Evolutionary conservation across 2,113 vertebrate species (phyloP).

Genomic region (Sylvietta virens): DNA sequence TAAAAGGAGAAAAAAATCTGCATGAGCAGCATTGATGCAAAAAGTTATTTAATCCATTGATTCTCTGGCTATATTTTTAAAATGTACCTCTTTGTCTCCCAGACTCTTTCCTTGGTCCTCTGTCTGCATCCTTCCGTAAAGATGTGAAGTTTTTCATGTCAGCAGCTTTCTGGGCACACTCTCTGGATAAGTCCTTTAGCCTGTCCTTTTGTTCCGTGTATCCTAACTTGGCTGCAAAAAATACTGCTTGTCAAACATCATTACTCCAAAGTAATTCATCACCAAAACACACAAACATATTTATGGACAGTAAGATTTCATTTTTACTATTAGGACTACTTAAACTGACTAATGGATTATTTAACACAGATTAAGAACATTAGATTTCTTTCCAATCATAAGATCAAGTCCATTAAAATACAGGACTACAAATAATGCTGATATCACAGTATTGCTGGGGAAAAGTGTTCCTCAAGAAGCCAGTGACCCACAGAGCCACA

Average conservation of each 20-base stretch:
- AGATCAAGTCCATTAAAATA: background rate
- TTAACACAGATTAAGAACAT: background rate
- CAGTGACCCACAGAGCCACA: background rate
- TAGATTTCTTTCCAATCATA: background rate
- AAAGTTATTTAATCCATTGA: background rate
- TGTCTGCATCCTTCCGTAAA: conserved; percentile 78
- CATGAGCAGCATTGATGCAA: background rate
- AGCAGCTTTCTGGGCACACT: conserved; percentile 82
- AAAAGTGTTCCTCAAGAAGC: background rate
- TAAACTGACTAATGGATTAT: background rate
- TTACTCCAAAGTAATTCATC: background rate
- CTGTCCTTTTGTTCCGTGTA: conserved; percentile 77
- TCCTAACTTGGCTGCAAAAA: conserved; percentile 76
- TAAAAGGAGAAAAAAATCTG: background rate
- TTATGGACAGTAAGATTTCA: background rate
- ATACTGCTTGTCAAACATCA: background rate
- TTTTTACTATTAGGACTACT: background rate
- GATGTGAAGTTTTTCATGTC: conserved; percentile 75
- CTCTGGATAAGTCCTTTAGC: conserved; percentile 83
- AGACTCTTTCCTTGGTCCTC: conserved; percentile 74
- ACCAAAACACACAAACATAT: background rate
- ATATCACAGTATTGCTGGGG: background rate
- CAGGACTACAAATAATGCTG: background rate
- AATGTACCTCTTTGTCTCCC: conserved; percentile 75
- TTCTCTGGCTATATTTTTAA: background rate